Evolutionary conservation across 2,113 vertebrate species (phyloP).

Genomic region (Puma concolor): DNA sequence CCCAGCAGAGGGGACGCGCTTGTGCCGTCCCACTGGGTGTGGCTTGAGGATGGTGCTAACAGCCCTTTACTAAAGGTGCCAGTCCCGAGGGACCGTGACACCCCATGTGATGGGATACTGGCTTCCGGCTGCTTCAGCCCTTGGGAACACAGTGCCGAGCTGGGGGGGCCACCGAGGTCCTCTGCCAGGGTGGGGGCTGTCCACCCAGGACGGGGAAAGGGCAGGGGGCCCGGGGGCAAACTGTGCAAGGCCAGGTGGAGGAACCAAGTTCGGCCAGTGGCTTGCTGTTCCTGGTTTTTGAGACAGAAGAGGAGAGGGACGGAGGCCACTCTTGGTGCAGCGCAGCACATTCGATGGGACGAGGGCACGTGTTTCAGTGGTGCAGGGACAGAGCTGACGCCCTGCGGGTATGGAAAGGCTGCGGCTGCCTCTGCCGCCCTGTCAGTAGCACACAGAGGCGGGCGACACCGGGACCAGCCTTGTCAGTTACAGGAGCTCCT

Average conservation of each 20-base stretch:
- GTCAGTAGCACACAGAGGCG: not conserved
- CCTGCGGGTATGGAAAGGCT: too few relatives aligned
- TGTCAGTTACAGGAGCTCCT: too few relatives aligned
- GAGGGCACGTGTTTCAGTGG: not conserved
- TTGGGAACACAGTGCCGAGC: not conserved
- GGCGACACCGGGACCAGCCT: too few relatives aligned
- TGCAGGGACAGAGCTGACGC: not conserved
- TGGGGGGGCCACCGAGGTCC: not conserved
- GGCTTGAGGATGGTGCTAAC: not conserved
- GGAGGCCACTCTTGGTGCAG: not conserved
- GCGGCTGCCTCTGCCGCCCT: not conserved
- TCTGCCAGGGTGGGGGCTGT: not conserved
- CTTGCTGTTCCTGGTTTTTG: not conserved
- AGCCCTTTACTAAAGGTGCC: too few relatives aligned
- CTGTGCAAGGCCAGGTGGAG: too few relatives aligned
- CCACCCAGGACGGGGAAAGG: too few relatives aligned
- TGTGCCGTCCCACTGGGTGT: not conserved
- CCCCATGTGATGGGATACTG: not conserved
- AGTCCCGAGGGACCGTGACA: not conserved
- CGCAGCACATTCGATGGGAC: rapidly evolving
- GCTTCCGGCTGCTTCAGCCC: not conserved
- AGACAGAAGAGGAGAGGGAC: not conserved
- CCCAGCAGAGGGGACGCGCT: not conserved
- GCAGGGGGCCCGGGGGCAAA: too few relatives aligned
- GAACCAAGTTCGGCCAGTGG: not conserved